Conservation (phyloP, 2,888 invertebrate species). For the Agonopterix alstromeriana region DNA sequence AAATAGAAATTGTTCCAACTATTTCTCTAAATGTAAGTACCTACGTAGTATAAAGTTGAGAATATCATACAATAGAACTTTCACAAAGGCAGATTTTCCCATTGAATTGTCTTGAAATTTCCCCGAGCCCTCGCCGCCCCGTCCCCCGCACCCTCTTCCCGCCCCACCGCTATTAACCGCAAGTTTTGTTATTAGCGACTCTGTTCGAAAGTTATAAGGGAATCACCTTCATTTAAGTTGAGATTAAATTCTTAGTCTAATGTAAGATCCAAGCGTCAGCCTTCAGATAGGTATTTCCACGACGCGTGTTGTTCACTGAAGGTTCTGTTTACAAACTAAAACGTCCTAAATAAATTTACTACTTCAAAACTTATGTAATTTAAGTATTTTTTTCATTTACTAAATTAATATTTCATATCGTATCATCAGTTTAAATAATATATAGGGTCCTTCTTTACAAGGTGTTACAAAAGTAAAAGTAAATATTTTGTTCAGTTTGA, state of each 20-base stretch:
- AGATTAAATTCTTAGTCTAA: constrained; percentile 64
- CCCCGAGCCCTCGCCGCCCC: constrained; percentile 26
- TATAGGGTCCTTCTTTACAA: no score
- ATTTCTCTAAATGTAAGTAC: constrained; percentile 13
- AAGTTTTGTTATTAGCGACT: constrained; percentile 73
- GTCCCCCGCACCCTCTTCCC: constrained; percentile 11
- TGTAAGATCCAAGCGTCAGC: constrained; percentile 33
- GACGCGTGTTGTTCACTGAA: neutral
- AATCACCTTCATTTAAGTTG: constrained; percentile 71
- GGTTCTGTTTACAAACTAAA: neutral
- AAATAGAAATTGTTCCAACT: constrained; percentile 16
- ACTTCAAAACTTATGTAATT: no score
- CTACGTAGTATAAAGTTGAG: constrained; percentile 29
- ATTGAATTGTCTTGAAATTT: constrained; percentile 66
- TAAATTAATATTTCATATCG: no score
- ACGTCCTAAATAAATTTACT: no score
- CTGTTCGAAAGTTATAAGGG: constrained; percentile 65
- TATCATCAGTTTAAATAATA: no score
- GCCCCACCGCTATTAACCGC: constrained; percentile 54
- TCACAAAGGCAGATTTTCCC: constrained; percentile 67
- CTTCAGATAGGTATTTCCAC: neutral
- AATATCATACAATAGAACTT: constrained; percentile 55
- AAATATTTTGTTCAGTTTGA: no score
- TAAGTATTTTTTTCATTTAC: no score
- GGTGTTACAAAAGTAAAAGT: no score